These are phyloP conservation scores for Lutraria rhynchaena DNA, from an alignment of 1,140 invertebrate genomes.

Conservation along the genomic window DNA sequence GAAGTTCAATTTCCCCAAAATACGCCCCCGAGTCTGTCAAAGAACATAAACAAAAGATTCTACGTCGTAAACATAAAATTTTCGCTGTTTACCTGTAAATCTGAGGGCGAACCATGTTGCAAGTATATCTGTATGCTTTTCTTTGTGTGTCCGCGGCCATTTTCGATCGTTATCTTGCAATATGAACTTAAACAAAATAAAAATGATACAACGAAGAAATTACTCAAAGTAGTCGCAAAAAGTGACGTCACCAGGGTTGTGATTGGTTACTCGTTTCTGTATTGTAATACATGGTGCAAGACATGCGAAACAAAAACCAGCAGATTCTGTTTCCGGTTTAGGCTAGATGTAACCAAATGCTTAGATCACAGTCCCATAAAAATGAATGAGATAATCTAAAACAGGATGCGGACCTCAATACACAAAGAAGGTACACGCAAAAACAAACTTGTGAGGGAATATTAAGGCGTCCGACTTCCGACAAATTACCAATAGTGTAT, in stretches of 20 bases:
- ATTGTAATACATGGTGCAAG: no score
- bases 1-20: neutral
- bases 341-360: no score
- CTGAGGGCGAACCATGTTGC: slow-evolving; percentile 91
- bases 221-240: slow-evolving; percentile 26
- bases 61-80: neutral
- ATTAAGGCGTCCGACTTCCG: no score
- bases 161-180: slow-evolving; percentile 11
- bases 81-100: slow-evolving; percentile 86
- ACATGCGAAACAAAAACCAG: no score
- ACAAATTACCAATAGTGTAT: no score
- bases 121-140: slow-evolving; percentile 83
- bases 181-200: neutral
- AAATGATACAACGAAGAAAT: neutral
- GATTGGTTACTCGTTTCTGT: no score
- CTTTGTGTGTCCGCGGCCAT: slow-evolving; percentile 92
- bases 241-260: slow-evolving; percentile 48
- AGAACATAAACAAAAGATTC: slow-evolving; percentile 35
- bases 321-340: no score
- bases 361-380: no score
- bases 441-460: no score
- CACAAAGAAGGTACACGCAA: no score
- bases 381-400: no score
- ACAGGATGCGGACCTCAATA: no score
- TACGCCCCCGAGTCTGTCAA: slow-evolving; percentile 34